A percentile compares a stretch with the other conserved stretches of the same genome.
These are phyloP conservation scores for Amiota minor DNA, from an alignment of 2,888 invertebrate species.

Conservation along the genomic window DNA sequence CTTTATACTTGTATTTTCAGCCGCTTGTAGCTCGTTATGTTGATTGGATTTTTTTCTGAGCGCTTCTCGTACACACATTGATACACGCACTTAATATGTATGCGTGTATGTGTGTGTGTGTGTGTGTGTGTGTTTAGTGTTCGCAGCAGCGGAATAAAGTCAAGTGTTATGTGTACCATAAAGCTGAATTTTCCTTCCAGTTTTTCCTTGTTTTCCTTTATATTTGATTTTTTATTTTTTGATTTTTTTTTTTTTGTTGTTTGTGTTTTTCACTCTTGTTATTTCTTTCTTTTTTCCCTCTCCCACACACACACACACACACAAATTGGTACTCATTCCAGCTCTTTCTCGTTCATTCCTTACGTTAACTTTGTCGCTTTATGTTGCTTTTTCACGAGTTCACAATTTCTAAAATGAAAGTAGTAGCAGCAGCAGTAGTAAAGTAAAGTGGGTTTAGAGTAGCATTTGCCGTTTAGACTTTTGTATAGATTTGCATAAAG, in stretches of 20 bases:
- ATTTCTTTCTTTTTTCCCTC: constrained; percentile 49
- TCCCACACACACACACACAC: constrained; percentile 25
- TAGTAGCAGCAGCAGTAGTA: not conserved
- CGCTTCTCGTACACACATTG: constrained; percentile 42
- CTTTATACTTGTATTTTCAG: constrained; percentile 63
- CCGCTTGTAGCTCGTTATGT: constrained; percentile 68
- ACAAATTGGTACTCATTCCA: not conserved
- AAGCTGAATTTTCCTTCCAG: constrained; percentile 57
- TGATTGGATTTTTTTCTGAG: constrained; percentile 65
- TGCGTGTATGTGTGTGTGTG: constrained; percentile 39
- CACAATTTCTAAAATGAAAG: constrained; percentile 48
- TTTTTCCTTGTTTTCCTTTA: constrained; percentile 29
- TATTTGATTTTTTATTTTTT: constrained; percentile 19
- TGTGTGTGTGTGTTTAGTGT: constrained; percentile 17
- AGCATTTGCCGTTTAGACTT: constrained; percentile 61
- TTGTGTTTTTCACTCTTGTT: constrained; percentile 60
- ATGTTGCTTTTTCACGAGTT: constrained; percentile 18
- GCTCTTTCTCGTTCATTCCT: not conserved
- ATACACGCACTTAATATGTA: constrained; percentile 63
- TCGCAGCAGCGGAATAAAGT: constrained; percentile 33
- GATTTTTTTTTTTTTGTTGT: constrained; percentile 38
- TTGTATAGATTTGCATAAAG: constrained; percentile 60
- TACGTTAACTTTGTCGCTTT: not conserved
- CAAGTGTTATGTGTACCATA: constrained; percentile 56
- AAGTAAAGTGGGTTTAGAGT: constrained; percentile 60